phyloP scores from a whole-genome alignment of 2,113 vertebrate species.

The Furnarius figulus region DNA sequence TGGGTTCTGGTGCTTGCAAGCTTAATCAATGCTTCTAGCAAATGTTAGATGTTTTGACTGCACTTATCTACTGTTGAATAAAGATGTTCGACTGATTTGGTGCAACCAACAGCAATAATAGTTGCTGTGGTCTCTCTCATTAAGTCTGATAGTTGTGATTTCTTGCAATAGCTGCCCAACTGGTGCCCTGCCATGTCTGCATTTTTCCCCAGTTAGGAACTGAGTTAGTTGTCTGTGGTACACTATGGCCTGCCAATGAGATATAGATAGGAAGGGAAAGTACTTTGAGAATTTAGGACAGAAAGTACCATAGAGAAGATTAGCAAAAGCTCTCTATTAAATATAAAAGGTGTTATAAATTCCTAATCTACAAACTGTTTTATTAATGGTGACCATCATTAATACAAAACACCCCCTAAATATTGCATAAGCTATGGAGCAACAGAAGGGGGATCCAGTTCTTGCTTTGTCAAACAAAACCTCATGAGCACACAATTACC shows the following conservation, averaged over 20 bases:
- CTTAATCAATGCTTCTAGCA: not conserved
- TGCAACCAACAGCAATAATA: not conserved
- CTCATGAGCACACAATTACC: not conserved
- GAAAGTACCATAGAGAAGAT: not conserved
- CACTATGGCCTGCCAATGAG: not conserved
- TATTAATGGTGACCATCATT: not conserved
- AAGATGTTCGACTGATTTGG: not conserved
- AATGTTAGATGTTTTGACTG: not conserved
- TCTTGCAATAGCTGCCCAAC: not conserved
- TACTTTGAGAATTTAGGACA: not conserved
- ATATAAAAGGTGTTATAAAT: not conserved
- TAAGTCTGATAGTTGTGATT: not conserved
- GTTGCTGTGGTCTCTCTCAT: not conserved
- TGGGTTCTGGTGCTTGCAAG: not conserved
- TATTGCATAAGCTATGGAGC: not conserved
- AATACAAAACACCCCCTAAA: not conserved
- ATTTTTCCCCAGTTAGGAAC: not conserved
- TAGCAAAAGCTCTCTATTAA: not conserved
- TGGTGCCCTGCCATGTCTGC: not conserved
- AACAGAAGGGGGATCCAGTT: not conserved
- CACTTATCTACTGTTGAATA: not conserved
- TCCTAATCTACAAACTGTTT: not conserved
- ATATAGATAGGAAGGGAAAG: not conserved
- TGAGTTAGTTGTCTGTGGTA: not conserved
- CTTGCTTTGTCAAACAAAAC: not conserved